Evolutionary conservation across 2,888 invertebrate genomes (phyloP).

Genomic region (Noctua fimbriata): DNA sequence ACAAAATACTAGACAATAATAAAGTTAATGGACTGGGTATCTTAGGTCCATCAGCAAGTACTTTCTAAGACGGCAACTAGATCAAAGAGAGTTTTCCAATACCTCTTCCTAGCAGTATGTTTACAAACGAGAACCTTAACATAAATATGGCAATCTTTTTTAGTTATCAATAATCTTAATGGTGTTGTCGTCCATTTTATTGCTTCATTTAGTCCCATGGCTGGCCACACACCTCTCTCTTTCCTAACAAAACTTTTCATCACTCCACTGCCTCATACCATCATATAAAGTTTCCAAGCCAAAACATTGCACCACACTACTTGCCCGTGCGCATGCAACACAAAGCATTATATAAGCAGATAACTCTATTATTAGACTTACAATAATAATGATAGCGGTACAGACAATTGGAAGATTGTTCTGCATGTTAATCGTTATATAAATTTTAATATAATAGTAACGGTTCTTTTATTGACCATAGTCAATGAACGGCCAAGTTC

Average conservation of each 20-base stretch:
- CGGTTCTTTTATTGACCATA: not conserved
- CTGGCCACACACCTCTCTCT: not conserved
- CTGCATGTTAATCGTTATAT: slow-evolving; percentile 33
- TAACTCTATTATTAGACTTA: slow-evolving; percentile 50
- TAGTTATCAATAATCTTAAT: not conserved
- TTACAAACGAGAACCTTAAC: not conserved
- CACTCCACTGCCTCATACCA: not conserved
- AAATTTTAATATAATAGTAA: slow-evolving; percentile 20
- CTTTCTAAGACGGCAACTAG: not conserved
- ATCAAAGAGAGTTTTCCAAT: not conserved
- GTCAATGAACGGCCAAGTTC: slow-evolving; percentile 43
- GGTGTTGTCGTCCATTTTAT: not conserved
- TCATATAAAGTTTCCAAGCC: slow-evolving; percentile 12
- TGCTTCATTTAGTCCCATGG: not conserved
- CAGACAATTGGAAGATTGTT: slow-evolving; percentile 34
- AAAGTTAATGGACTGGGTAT: not conserved
- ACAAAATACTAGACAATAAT: not conserved
- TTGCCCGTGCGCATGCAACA: slow-evolving; percentile 1
- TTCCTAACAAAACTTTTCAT: not conserved
- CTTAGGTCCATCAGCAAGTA: not conserved
- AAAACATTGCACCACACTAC: slow-evolving; percentile 35
- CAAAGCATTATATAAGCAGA: slow-evolving; percentile 51
- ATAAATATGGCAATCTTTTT: not conserved
- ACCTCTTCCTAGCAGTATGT: not conserved
- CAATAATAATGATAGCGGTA: slow-evolving; percentile 38